Evolutionary conservation across 2,797 vertebrate genomes (phyloP), one percentile per base, ranked within the genome.

Genomic region (Delichon dasypus): DNA sequence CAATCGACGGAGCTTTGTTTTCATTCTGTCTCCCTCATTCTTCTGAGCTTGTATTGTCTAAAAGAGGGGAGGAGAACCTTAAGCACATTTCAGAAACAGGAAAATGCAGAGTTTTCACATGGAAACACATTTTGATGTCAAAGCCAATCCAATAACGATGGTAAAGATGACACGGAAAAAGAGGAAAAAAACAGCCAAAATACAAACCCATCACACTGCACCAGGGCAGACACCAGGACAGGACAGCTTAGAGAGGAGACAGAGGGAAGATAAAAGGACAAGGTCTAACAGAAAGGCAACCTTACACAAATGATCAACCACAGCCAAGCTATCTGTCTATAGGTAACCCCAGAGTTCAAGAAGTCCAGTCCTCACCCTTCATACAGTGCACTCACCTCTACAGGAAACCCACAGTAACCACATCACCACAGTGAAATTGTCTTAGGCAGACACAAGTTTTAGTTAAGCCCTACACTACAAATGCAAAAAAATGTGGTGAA

Each of bases 1-100:
- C 42, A 99, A 95, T 47, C 98, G 98, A 25, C 98, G 98, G 2
- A 99, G 97, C 93, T 98, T 99, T 3, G 98, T 98, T 96, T 98
- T 98, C 98, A 99, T 98, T 79, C 98, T 95, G 66, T 98, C 98
- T 42, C 98, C 97, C 53, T 99, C 98, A 11, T 95, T 97, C 87
- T 98, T 99, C 94, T 99, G 98, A 61, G 97, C 94, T 45, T 99
- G 98, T 32, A 99, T 95, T 13, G 89, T 97, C 98, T 98, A 54
- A 40, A 53, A 44, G 8, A 44, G 23, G 19, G 50, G 5, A 79
- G 15, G 61, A 73, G 60, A 88, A 75, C 6, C 7, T 4, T 45
- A 77, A 44, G 5, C 26, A 51, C 32, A 21, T 74, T 66, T 67
- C 55, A 91, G 68, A 48, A 92, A 82, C 0, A 70, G 18, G 74